Evolutionary conservation across 2,888 invertebrate species (phyloP), one percentile per base, ranked within the genome.

Genomic region (Eupithecia vulgata): DNA sequence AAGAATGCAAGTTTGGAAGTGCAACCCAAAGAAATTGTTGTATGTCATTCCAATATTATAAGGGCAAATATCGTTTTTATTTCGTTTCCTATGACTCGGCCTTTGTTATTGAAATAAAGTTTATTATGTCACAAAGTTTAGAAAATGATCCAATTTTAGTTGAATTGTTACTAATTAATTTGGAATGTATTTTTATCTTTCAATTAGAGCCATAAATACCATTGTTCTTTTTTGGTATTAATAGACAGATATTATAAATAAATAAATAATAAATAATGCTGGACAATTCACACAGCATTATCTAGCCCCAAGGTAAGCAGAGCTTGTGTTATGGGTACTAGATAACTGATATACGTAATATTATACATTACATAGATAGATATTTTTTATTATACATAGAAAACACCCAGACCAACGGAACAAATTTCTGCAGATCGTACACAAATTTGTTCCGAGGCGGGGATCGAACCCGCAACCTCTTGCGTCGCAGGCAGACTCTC

Each of bases 1-100:
- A 82, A 81, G 78, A 83, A 85, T 87, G 85, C 80, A 81, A 80
- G 88, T 88, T 91, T 85, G 93, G 93, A 93, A 93, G 93, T 93
- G 93, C 93, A 91, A 88, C 85, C 86, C 87, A 88, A 88, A 85
- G 87, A 79, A 79, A 72, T 73, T 83, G 76, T 81, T 84, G 82
- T 81, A 78, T 79, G 74, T 79, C 52, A 70, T 76, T 78, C 79
- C 78, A 75, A 74, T 81, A 76, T 79, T 79, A 81, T 82, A 82
- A 79, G 79, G 79, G 78, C 78, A 79, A 73, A 77, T 77, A 74
- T 76, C 73, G 64, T 72, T 82, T 77, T 80, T 79, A 81, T 79
- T 79, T 79, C 80, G 21, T 21, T 65, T 65, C n/a, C 21, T 61
- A 61, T 21, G 48, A 34, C 6, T 64, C 65, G 65, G 65, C 65